Evolutionary conservation across 2,113 vertebrate species (phyloP).

Genomic region (Leucopsar rothschildi): DNA sequence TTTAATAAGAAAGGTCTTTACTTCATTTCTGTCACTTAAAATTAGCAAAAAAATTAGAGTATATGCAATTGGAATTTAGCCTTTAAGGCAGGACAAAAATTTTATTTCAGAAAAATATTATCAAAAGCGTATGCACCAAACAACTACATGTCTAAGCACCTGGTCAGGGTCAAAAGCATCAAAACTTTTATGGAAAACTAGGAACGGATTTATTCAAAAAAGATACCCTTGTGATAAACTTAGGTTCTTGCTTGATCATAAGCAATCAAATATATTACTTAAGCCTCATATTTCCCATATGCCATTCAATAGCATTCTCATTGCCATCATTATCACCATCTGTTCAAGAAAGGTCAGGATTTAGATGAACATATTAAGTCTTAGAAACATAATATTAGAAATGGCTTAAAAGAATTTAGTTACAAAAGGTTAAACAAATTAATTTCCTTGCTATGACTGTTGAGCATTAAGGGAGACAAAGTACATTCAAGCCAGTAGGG

Average conservation of each 20-base stretch:
- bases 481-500: not conserved
- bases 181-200: not conserved
- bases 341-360: conserved; percentile 40
- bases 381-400: conserved; percentile 13
- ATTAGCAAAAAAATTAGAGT: not conserved
- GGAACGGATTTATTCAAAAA: not conserved
- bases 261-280: not conserved
- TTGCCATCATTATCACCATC: conserved; percentile 11
- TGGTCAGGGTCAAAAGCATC: not conserved
- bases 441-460: not conserved
- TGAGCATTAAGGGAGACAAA: not conserved
- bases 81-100: not conserved
- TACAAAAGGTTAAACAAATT: conserved; percentile 17
- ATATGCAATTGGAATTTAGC: not conserved
- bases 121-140: not conserved
- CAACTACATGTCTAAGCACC: not conserved
- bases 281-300: not conserved
- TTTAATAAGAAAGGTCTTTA: not conserved
- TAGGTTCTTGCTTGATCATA: not conserved
- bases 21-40: not conserved
- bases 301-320: not conserved
- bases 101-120: not conserved
- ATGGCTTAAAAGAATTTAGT: not conserved
- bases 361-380: not conserved
- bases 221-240: not conserved